Percentiles rank a stretch among this genome's conserved stretches.
These are phyloP conservation scores for Zoroaster sp. DNA, from an alignment of 53 echinoderm and acorn worm genomes.

Conservation along the genomic window DNA sequence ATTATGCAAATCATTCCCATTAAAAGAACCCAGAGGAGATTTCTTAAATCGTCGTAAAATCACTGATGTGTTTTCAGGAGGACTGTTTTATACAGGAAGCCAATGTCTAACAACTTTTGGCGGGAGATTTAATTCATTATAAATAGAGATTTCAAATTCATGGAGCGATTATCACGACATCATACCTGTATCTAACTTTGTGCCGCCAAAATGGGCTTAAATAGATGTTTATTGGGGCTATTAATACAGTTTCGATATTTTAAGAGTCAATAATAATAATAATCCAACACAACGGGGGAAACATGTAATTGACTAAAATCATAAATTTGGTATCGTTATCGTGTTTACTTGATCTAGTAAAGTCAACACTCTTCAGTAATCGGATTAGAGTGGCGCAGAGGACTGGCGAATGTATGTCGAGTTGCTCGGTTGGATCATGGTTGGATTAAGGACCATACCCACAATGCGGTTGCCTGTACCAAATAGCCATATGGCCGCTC, in stretches of 20 bases:
- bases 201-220: background rate
- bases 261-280: background rate
- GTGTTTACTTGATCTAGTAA: conserved; percentile 57
- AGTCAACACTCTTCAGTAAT: conserved; percentile 43
- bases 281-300: conserved; percentile 25
- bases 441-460: background rate
- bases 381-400: conserved; percentile 14
- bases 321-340: conserved; percentile 51
- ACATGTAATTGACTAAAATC: conserved; percentile 47
- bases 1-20: too few species aligned
- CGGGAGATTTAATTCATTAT: background rate
- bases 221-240: background rate
- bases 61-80: too few species aligned
- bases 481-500: too few species aligned
- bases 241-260: conserved; percentile 30
- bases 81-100: too few species aligned
- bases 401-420: background rate
- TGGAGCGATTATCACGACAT: too few species aligned
- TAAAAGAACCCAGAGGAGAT: too few species aligned
- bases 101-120: background rate
- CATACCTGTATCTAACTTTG: background rate
- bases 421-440: background rate
- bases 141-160: too few species aligned
- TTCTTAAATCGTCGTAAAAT: too few species aligned
- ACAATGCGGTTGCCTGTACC: too few species aligned